Evolutionary conservation across 2,888 invertebrate species (phyloP).

Genomic region (Petrophora chlorosata): DNA sequence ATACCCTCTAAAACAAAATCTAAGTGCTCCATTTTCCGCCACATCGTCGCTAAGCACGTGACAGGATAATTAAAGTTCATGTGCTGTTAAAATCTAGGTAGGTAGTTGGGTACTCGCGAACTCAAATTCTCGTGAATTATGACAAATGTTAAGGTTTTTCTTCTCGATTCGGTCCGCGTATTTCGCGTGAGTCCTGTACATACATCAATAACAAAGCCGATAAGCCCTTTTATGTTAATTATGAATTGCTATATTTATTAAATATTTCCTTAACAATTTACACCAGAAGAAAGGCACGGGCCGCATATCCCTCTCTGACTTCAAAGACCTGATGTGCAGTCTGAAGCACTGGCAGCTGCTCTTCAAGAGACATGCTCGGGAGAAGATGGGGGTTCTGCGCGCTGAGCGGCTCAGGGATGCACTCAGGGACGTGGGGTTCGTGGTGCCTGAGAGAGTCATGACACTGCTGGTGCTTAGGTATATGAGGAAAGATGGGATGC

Average conservation of each 20-base stretch:
- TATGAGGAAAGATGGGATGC: constrained; percentile 96
- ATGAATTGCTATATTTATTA: neutral
- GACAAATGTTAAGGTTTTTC: too few species aligned
- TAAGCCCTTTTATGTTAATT: too few species aligned
- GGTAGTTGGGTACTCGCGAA: too few species aligned
- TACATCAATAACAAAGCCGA: too few species aligned
- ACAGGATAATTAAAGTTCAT: too few species aligned
- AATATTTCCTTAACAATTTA: constrained; percentile 43
- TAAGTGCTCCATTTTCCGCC: too few species aligned
- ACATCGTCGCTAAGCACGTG: too few species aligned
- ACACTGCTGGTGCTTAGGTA: constrained; percentile 92
- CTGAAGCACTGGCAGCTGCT: constrained; percentile 95
- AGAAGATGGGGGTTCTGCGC: constrained; percentile 94
- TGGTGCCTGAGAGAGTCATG: constrained; percentile 92
- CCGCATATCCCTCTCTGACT: constrained; percentile 91
- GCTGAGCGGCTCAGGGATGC: constrained; percentile 94
- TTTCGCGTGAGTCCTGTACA: too few species aligned
- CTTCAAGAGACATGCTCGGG: constrained; percentile 94
- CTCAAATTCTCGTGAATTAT: too few species aligned
- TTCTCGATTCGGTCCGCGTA: too few species aligned
- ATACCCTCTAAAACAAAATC: too few species aligned
- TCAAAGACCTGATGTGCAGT: constrained; percentile 96
- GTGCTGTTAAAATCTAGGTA: too few species aligned
- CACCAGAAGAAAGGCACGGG: constrained; percentile 89
- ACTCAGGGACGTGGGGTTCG: constrained; percentile 93